Evolutionary conservation across 2,888 invertebrate genomes (phyloP).

Genomic region (Cosmorhoe ocellata): DNA sequence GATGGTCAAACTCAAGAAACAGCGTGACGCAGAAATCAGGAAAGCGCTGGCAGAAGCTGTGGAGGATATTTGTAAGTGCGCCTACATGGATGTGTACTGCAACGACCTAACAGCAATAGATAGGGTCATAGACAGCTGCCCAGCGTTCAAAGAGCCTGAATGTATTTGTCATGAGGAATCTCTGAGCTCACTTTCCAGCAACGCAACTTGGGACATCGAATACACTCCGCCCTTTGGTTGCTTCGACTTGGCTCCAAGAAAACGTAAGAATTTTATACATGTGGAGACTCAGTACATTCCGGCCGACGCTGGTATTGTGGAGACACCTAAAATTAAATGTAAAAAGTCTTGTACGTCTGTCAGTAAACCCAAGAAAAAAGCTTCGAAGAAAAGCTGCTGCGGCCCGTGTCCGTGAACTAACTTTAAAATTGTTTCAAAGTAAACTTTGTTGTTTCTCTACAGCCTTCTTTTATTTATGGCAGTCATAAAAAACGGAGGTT

Average conservation of each 20-base stretch:
- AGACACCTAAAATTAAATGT: conserved; percentile 48
- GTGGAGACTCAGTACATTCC: conserved; percentile 84
- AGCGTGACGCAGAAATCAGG: conserved; percentile 77
- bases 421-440: background rate
- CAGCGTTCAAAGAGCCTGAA: conserved; percentile 71
- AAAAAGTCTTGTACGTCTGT: conserved; percentile 53
- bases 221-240: conserved; percentile 88
- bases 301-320: conserved; percentile 75
- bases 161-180: conserved; percentile 70
- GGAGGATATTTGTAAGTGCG: conserved; percentile 75
- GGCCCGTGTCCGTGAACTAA: conserved; percentile 40
- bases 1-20: conserved; percentile 80
- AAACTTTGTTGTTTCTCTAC: background rate
- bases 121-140: conserved; percentile 70
- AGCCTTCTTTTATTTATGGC: no score
- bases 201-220: conserved; percentile 86
- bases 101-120: conserved; percentile 73
- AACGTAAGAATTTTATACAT: conserved; percentile 75
- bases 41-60: conserved; percentile 72
- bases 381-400: conserved; percentile 44
- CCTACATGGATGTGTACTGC: conserved; percentile 77
- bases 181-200: conserved; percentile 75
- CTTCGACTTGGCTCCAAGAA: conserved; percentile 82
- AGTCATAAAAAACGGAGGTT: no score
- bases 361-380: conserved; percentile 41